Conservation (phyloP, 1,140 invertebrate species). For the Caenorhabditis briggsae region DNA sequence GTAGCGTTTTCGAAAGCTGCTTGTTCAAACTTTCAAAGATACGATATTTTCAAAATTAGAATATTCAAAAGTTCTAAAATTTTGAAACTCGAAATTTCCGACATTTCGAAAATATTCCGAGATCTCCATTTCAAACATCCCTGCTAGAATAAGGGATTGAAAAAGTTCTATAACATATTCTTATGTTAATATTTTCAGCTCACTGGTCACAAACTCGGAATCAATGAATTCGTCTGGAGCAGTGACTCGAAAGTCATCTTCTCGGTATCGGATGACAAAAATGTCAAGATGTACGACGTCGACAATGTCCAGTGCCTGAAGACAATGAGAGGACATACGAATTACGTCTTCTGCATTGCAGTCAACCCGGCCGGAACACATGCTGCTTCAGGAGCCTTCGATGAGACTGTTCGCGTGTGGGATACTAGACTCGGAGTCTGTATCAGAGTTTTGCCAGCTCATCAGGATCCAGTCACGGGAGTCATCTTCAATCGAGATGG, state of each 20-base stretch:
- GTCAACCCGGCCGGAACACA: conserved; percentile 99
- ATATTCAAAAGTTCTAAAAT: no score
- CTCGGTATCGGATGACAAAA: conserved; percentile 99
- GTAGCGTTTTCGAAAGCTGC: not conserved
- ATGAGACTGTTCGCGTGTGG: conserved; percentile 99
- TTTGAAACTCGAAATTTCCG: no score
- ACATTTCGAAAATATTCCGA: not conserved
- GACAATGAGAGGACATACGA: conserved; percentile 98
- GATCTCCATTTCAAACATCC: no score
- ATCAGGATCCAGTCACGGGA: conserved; percentile 98
- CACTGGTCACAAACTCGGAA: conserved; percentile 93
- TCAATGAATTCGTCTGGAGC: conserved; percentile 98
- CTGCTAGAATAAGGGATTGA: no score
- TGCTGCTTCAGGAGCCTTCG: conserved; percentile 98
- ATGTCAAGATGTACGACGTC: conserved; percentile 86
- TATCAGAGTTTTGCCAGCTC: conserved; percentile 96
- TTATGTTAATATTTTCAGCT: not conserved
- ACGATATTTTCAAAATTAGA: no score
- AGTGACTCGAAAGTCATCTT: conserved; percentile 93
- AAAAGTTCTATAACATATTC: not conserved
- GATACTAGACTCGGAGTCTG: conserved; percentile 98
- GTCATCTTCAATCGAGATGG: conserved; percentile 95
- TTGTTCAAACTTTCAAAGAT: no score
- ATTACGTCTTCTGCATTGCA: conserved; percentile 99
- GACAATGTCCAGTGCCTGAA: conserved; percentile 88